Evolutionary conservation across 37 sponge, comb jelly and placozoan genomes (phyloP).

Genomic region (Bolinopsis microptera): DNA sequence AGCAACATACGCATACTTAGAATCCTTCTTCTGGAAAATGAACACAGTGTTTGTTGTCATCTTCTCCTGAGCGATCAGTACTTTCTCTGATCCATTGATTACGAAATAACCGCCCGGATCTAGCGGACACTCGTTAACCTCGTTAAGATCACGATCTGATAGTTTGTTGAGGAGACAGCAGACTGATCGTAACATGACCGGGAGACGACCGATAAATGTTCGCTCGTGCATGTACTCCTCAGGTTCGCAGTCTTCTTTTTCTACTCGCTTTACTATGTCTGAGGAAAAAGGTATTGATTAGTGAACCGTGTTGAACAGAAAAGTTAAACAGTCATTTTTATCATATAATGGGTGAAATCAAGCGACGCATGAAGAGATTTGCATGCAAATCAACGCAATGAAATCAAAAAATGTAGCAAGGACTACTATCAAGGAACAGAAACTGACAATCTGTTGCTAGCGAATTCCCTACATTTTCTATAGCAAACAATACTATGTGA

Average conservation of each 20-base stretch:
- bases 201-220: conserved; percentile 98
- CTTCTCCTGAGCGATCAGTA: conserved; percentile 99
- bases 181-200: conserved; percentile 97
- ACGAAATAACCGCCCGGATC: conserved; percentile 99
- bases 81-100: conserved; percentile 98
- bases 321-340: too few species aligned
- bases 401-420: conserved; percentile 41
- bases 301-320: neutral
- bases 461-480: conserved; percentile 56
- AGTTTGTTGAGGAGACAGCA: conserved; percentile 92
- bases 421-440: conserved; percentile 67
- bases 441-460: conserved; percentile 66
- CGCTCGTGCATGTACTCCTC: conserved; percentile 75
- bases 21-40: conserved; percentile 97
- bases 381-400: neutral
- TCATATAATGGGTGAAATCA: too few species aligned
- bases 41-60: conserved; percentile 99
- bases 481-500: conserved; percentile 65
- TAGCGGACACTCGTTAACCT: conserved; percentile 98
- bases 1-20: conserved; percentile 95
- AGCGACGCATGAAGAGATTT: too few species aligned
- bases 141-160: conserved; percentile 95
- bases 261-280: conserved; percentile 92
- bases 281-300: conserved; percentile 96
- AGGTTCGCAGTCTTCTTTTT: conserved; percentile 75